Evolutionary conservation across 2,888 invertebrate genomes (phyloP), one percentile per base, ranked within the genome.

Genomic region (Cheilosia impressa): DNA sequence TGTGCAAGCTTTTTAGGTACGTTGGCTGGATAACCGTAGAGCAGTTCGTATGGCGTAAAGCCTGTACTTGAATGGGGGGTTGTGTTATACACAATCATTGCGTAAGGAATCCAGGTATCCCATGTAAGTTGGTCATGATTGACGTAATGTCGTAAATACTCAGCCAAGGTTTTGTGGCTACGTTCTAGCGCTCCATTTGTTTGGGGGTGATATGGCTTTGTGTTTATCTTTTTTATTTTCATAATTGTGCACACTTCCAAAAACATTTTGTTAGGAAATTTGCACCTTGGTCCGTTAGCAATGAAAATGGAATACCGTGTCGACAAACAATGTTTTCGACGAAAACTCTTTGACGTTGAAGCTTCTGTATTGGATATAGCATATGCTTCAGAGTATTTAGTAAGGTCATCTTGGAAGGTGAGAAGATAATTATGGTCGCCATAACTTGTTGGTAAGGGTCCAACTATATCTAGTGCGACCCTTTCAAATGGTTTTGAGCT

Each of bases 181-280:
- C 38, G 38, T 38, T 38, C 38, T 38, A 13, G 4, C 13, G 38
- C 38, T 38, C 38, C 38, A 38, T 38, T 38, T 13, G 27, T 71
- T 4, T 50, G 79, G 1, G 79, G 73, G n/a, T 73, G 66, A 38
- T 73, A 58, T 0, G 73, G 13, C 3, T 13, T 38, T 38, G 38
- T 79, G 19, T 53, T 41, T 4, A 62, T 2, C 10, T 65, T 65
- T 22, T 65, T 50, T 2, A 41, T 57, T 80, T 52, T 58, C 53
- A 27, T 47, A 1, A 78, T 24, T 5, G n/a, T 47, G 9, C 47
- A 65, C 68, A 58, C 22, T 73, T 82, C 63, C 76, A 58, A 68
- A 90, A 90, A 76, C 27, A 58, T 13, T n/a, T 19, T 19, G 15
- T 66, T 4, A 53, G 13, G 22, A 53, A 68, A 2, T 60, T 75